Conservation (phyloP, 2,797 vertebrate genomes). For the Antrozous pallidus region DNA sequence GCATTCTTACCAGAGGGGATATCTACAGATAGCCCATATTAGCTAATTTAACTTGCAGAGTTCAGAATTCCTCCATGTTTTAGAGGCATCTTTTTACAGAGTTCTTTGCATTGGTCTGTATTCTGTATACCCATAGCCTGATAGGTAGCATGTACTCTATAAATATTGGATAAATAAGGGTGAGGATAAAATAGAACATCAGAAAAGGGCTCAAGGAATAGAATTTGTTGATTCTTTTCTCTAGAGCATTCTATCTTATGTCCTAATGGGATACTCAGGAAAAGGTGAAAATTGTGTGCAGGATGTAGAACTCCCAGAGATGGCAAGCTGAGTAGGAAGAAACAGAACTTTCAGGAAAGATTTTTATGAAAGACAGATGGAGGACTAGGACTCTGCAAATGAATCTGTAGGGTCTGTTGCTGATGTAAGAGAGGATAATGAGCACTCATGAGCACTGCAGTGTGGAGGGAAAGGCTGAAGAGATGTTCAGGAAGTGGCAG, state of each 20-base stretch:
- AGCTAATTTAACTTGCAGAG: background rate
- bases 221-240: background rate
- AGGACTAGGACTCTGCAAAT: background rate
- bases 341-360: background rate
- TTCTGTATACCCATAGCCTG: background rate
- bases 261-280: background rate
- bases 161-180: background rate
- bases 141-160: background rate
- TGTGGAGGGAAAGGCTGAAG: background rate
- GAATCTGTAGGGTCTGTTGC: background rate
- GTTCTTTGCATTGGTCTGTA: background rate
- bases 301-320: background rate
- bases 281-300: background rate
- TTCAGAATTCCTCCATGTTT: slow-evolving; percentile 1
- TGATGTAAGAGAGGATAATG: background rate
- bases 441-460: background rate
- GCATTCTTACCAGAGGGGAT: background rate
- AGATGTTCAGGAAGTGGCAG: background rate
- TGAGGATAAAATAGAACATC: background rate
- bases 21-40: background rate
- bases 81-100: background rate
- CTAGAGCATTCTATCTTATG: background rate
- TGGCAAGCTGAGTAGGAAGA: background rate
- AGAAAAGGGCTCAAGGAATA: background rate
- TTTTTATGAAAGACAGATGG: background rate